Conservation (phyloP, 2,113 vertebrate species). For the Miniopterus natalensis region DNA sequence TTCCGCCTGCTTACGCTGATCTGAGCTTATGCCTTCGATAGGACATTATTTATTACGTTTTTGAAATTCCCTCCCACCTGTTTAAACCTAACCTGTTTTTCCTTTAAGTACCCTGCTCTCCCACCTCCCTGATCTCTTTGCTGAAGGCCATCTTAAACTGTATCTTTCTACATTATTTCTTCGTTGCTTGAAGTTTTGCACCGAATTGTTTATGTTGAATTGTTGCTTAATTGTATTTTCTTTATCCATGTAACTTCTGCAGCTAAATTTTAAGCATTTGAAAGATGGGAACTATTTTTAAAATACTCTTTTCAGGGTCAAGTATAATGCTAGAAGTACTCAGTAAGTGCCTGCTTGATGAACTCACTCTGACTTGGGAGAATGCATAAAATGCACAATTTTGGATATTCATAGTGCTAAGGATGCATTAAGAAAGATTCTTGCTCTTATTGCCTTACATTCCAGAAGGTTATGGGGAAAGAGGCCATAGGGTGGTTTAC, state of each 20-base stretch:
- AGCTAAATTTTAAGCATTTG: constrained; percentile 50
- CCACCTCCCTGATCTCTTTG: neutral
- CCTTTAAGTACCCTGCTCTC: neutral
- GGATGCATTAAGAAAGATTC: neutral
- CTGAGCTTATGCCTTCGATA: neutral
- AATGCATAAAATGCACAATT: constrained; percentile 40
- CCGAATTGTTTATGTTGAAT: constrained; percentile 31
- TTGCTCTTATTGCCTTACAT: neutral
- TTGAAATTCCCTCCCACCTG: neutral
- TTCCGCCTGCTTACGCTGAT: neutral
- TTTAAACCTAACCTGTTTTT: constrained; percentile 21
- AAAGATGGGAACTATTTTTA: constrained; percentile 35
- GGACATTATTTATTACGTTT: constrained; percentile 41
- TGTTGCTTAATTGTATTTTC: constrained; percentile 45
- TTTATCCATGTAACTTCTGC: constrained; percentile 44
- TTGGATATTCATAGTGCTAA: constrained; percentile 15
- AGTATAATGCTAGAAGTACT: constrained; percentile 44
- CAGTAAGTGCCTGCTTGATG: constrained; percentile 29
- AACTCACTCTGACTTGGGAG: constrained; percentile 22
- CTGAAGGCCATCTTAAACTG: constrained; percentile 1
- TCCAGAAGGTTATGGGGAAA: neutral
- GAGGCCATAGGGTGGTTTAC: neutral
- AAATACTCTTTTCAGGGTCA: constrained; percentile 21
- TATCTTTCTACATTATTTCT: neutral
- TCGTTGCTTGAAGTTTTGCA: constrained; percentile 10